Conservation (phyloP, 2,797 vertebrate genomes). For the Silurus aristotelis region DNA sequence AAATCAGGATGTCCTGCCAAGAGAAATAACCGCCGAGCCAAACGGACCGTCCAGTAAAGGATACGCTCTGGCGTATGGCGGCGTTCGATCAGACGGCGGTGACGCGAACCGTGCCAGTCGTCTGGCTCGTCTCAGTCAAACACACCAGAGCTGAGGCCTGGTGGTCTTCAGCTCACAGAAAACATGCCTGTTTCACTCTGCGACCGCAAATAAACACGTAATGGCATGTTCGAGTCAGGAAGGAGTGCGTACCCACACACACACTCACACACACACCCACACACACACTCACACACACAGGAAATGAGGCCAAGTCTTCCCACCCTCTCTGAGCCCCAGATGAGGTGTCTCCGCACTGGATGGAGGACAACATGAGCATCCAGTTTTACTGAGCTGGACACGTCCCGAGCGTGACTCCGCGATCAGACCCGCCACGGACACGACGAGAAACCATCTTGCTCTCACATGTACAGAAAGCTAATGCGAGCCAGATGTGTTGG, state of each 20-base stretch:
- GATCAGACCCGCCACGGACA: slow-evolving; percentile 49
- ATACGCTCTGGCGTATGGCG: slow-evolving; percentile 58
- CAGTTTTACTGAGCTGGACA: slow-evolving; percentile 46
- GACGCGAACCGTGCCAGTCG: slow-evolving; percentile 66
- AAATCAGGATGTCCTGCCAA: slow-evolving; percentile 31
- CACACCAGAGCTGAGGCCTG: slow-evolving; percentile 76
- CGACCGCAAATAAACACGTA: slow-evolving; percentile 70
- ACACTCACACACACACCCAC: slow-evolving; percentile 22
- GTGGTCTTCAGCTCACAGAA: slow-evolving; percentile 82
- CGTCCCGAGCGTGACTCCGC: slow-evolving; percentile 36
- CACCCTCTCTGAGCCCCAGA: slow-evolving; percentile 50
- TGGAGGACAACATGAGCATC: slow-evolving; percentile 60
- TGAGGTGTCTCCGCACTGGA: slow-evolving; percentile 54
- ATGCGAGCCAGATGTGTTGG: slow-evolving; percentile 71
- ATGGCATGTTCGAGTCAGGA: slow-evolving; percentile 59
- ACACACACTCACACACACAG: slow-evolving; percentile 39
- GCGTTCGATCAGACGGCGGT: slow-evolving; percentile 63
- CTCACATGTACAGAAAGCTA: slow-evolving; percentile 59
- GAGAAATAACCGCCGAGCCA: slow-evolving; percentile 24
- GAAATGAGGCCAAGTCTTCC: slow-evolving; percentile 50
- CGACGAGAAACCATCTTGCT: slow-evolving; percentile 53
- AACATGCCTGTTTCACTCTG: slow-evolving; percentile 69
- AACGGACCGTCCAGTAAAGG: slow-evolving; percentile 55
- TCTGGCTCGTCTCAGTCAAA: slow-evolving; percentile 69
- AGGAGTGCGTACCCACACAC: slow-evolving; percentile 37